Evolutionary conservation across 2,797 vertebrate genomes (phyloP).

Genomic region (Podargus strigoides): DNA sequence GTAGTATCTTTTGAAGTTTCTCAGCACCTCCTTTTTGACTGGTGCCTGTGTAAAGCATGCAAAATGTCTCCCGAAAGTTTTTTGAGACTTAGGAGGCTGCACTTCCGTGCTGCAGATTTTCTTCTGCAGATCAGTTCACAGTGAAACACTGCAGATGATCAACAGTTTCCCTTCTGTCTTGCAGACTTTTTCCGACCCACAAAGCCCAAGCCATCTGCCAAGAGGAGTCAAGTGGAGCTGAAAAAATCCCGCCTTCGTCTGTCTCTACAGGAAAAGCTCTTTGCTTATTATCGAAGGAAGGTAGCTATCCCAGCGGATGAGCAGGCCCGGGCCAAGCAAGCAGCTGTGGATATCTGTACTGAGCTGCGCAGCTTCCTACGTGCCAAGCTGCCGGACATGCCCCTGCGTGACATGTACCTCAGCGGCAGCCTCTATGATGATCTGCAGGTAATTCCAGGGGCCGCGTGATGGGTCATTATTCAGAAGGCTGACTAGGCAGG

Average conservation of each 20-base stretch:
- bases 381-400: constrained; percentile 95
- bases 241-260: constrained; percentile 86
- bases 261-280: constrained; percentile 92
- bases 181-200: constrained; percentile 69
- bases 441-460: constrained; percentile 82
- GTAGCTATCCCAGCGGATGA: constrained; percentile 87
- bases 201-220: constrained; percentile 71
- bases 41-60: not conserved
- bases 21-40: not conserved
- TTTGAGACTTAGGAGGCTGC: not conserved
- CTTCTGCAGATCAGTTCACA: fast-evolving
- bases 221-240: constrained; percentile 77
- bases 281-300: constrained; percentile 84
- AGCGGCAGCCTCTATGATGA: constrained; percentile 97
- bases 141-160: not conserved
- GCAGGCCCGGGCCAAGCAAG: constrained; percentile 88
- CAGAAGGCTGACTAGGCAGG: not conserved
- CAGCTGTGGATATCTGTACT: constrained; percentile 92
- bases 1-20: not conserved
- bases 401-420: constrained; percentile 95
- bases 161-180: constrained; percentile 39
- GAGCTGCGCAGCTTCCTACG: constrained; percentile 93
- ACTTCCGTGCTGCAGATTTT: fast-evolving
- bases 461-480: not conserved
- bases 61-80: not conserved